Evolutionary conservation across 2,888 invertebrate species (phyloP).

Genomic region (Standfussiana lucernea): DNA sequence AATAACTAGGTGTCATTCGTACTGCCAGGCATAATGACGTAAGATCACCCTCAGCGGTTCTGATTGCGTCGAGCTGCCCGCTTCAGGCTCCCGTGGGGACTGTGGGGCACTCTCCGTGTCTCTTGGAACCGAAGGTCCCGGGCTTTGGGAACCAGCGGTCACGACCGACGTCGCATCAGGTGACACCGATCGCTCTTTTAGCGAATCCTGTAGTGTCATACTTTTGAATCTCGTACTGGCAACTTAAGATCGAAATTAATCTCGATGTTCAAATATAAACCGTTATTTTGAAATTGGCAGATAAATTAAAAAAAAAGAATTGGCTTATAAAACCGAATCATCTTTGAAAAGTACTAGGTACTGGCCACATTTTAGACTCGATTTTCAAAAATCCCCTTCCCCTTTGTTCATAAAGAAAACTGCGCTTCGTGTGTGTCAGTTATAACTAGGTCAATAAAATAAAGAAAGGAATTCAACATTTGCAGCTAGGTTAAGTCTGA

Average conservation of each 20-base stretch:
- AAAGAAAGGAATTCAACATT: slow-evolving; percentile 88
- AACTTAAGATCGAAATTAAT: slow-evolving; percentile 52
- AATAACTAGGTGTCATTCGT: slow-evolving; percentile 89
- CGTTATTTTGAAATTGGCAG: slow-evolving; percentile 8
- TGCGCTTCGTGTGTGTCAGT: slow-evolving; percentile 36
- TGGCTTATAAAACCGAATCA: slow-evolving; percentile 23
- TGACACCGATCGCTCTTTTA: slow-evolving; percentile 80
- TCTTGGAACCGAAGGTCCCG: slow-evolving; percentile 70
- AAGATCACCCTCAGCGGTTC: slow-evolving; percentile 88
- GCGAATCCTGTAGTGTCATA: slow-evolving; percentile 78
- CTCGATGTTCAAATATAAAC: slow-evolving; percentile 22
- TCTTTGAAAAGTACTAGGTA: slow-evolving; percentile 29
- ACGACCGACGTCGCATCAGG: slow-evolving; percentile 77
- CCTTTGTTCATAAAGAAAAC: slow-evolving; percentile 62
- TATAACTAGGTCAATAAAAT: slow-evolving; percentile 51
- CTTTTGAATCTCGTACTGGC: slow-evolving; percentile 61
- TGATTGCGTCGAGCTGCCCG: slow-evolving; percentile 81
- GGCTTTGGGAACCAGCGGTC: slow-evolving; percentile 75
- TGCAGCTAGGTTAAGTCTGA: slow-evolving; percentile 63
- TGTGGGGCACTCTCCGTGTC: slow-evolving; percentile 61
- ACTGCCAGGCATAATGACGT: slow-evolving; percentile 90
- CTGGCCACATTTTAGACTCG: slow-evolving; percentile 26
- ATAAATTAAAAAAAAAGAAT: slow-evolving; percentile 21
- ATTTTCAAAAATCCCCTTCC: slow-evolving; percentile 73
- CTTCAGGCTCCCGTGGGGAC: slow-evolving; percentile 78